Conservation (phyloP, 92 coral and sea anemone species). For the Parazoanthus atlanticus region DNA sequence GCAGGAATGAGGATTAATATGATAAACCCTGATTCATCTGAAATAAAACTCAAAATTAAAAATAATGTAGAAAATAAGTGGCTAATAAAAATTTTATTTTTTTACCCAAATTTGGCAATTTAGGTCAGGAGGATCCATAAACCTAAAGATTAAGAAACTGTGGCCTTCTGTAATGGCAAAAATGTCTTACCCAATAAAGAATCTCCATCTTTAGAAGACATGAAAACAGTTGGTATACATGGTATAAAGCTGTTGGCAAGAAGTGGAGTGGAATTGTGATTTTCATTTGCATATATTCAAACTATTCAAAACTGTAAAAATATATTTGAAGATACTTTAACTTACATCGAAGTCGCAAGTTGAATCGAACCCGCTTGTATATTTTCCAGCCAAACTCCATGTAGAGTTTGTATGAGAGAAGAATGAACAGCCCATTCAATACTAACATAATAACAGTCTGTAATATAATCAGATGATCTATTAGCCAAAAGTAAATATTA, state of each 20-base stretch:
- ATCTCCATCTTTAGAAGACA: slow-evolving; percentile 90
- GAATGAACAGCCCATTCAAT: slow-evolving; percentile 66
- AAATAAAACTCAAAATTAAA: no score
- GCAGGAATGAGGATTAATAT: no score
- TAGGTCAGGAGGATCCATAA: no score
- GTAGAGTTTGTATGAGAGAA: slow-evolving; percentile 81
- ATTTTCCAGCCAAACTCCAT: slow-evolving; percentile 93
- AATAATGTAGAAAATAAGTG: not conserved
- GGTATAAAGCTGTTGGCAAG: slow-evolving; percentile 65
- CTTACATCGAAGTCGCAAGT: slow-evolving; percentile 81
- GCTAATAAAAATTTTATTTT: no score
- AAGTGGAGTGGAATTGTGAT: not conserved
- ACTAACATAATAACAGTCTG: slow-evolving; percentile 71
- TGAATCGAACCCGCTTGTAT: slow-evolving; percentile 82
- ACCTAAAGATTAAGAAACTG: no score
- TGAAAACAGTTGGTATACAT: slow-evolving; percentile 74
- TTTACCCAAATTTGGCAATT: no score
- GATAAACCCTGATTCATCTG: no score
- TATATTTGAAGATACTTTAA: not conserved
- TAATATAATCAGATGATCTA: not conserved
- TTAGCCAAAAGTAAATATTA: no score
- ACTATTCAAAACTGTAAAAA: not conserved
- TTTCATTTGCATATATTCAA: not conserved
- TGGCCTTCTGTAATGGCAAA: not conserved
- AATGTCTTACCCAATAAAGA: slow-evolving; percentile 70